phyloP scores from a whole-genome alignment of 1,140 invertebrate genomes.

The Anastatus disparis region DNA sequence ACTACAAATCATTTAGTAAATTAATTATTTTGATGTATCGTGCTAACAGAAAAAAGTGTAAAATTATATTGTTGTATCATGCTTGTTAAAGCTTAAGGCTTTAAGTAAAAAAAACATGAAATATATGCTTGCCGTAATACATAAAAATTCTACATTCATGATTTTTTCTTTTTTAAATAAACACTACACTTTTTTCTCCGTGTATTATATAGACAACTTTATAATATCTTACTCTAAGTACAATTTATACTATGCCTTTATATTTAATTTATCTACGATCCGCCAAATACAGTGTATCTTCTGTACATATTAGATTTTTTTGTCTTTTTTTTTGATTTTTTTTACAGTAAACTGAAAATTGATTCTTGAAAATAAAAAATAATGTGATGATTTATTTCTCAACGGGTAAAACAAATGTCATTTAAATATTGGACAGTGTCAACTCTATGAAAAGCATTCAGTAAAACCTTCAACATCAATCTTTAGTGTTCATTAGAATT shows the following conservation, averaged over 20 bases:
- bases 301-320: constrained; percentile 35
- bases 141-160: too few relatives aligned
- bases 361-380: constrained; percentile 9
- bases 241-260: constrained; percentile 29
- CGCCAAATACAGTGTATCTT: constrained; percentile 19
- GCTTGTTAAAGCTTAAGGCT: too few relatives aligned
- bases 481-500: constrained; percentile 34
- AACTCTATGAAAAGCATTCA: constrained; percentile 19
- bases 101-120: too few relatives aligned
- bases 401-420: constrained; percentile 1
- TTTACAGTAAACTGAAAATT: constrained; percentile 5
- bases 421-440: constrained; percentile 24
- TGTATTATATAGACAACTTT: constrained; percentile 24
- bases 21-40: too few relatives aligned
- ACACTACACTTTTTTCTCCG: constrained; percentile 40
- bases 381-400: background rate
- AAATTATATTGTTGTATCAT: too few relatives aligned
- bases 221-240: constrained; percentile 39
- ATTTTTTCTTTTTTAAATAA: too few relatives aligned
- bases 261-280: constrained; percentile 17
- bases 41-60: too few relatives aligned
- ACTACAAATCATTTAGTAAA: too few relatives aligned
- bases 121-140: too few relatives aligned
- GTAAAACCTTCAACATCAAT: background rate
- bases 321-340: background rate